Evolutionary conservation across 2,113 vertebrate species (phyloP).

Genomic region (Hyperopisus bebe): DNA sequence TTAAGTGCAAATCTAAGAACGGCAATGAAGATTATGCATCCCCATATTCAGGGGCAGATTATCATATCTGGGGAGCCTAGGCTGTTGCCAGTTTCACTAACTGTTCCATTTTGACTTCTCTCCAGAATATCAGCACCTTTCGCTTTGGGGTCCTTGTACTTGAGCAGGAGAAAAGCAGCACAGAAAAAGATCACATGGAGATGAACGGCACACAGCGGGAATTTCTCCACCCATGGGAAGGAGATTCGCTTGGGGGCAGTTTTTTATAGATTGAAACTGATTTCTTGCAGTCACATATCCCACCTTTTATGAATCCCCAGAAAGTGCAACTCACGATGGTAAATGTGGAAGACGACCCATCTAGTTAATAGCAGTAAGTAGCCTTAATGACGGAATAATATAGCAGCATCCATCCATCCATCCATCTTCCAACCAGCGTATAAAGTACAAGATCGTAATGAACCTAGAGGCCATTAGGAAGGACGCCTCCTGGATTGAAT

Average conservation of each 20-base stretch:
- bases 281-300: neutral
- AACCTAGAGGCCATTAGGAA: neutral
- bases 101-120: neutral
- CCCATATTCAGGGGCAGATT: neutral
- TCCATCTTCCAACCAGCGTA: neutral
- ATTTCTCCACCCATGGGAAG: neutral
- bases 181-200: neutral
- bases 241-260: neutral
- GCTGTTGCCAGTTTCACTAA: neutral
- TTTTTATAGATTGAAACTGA: neutral
- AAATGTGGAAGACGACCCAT: neutral
- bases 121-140: neutral
- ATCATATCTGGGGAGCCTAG: neutral
- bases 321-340: neutral
- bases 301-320: neutral
- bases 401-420: neutral
- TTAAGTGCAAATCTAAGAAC: neutral
- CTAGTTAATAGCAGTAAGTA: neutral
- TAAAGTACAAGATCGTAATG: neutral
- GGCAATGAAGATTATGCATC: neutral
- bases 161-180: neutral
- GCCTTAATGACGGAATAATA: neutral
- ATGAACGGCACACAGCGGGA: neutral
- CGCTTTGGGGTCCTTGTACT: neutral
- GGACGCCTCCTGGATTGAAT: neutral